phyloP scores from a whole-genome alignment of 2,888 invertebrate species.

The Hoplodrina ambigua region DNA sequence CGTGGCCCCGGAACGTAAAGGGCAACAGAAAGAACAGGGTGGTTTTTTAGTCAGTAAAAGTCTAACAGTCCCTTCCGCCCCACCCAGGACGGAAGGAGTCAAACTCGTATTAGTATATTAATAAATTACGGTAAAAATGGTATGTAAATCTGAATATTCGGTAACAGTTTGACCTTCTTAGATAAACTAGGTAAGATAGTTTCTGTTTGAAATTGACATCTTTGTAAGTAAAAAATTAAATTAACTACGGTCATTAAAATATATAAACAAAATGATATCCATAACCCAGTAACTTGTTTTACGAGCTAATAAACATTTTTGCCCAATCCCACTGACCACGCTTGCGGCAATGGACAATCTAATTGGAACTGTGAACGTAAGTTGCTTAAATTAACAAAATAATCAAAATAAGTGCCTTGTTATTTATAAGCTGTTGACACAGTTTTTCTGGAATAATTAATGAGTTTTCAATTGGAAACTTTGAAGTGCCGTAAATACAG shows the following conservation, averaged over 20 bases:
- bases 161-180: no score
- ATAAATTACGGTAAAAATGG: no score
- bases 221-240: no score
- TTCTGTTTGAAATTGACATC: no score
- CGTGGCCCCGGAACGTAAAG: no score
- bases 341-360: background rate
- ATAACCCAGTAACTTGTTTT: conserved; percentile 7
- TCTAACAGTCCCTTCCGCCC: no score
- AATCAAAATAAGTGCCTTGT: conserved; percentile 8
- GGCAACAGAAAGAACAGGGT: no score
- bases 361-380: background rate
- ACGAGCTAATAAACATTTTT: conserved; percentile 13
- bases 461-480: conserved; percentile 66
- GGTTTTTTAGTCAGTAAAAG: no score
- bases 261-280: conserved; percentile 31
- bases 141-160: no score
- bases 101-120: no score
- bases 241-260: conserved; percentile 6
- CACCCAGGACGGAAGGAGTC: no score
- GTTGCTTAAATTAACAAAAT: conserved; percentile 11
- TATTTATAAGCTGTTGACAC: conserved; percentile 12
- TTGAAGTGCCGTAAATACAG: conserved; percentile 75
- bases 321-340: background rate
- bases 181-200: no score
- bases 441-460: conserved; percentile 48